Conservation (phyloP, 2,888 invertebrate species). For the Rhagonycha lutea region DNA sequence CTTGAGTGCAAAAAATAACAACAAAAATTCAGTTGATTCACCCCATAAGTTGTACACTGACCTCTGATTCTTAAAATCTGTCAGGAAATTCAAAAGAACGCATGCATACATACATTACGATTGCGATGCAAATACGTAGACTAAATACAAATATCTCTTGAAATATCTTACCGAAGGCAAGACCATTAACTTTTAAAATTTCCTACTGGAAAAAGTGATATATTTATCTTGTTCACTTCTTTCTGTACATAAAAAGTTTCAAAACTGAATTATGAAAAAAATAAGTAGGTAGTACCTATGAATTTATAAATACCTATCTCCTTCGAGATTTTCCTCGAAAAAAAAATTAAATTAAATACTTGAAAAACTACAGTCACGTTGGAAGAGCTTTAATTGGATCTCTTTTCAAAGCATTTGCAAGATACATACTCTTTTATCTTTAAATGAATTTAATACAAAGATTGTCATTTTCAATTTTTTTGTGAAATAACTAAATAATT, state of each 20-base stretch:
- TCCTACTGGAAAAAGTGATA: not conserved
- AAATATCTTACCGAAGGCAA: not conserved
- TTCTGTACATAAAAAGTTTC: not conserved
- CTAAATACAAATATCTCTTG: constrained; percentile 3
- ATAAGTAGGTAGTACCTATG: not conserved
- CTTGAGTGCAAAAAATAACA: not conserved
- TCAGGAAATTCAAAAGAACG: constrained; percentile 12
- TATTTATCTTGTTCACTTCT: not conserved
- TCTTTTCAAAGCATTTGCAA: no score
- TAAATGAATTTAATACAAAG: no score
- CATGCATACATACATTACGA: constrained; percentile 9
- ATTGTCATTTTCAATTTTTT: no score
- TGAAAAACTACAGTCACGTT: no score
- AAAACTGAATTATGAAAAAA: not conserved
- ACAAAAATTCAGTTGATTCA: not conserved
- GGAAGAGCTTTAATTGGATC: no score
- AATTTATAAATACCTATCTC: not conserved
- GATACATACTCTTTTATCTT: no score
- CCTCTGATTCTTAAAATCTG: constrained; percentile 9
- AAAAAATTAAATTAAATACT: not conserved
- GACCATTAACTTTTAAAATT: not conserved
- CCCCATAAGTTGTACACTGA: not conserved
- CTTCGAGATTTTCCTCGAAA: not conserved
- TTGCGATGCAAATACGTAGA: constrained; percentile 15
- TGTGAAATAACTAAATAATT: no score